Base-by-base conservation (phyloP, 1,140 invertebrate species). In the Pectinophora gossypiella region DNA sequence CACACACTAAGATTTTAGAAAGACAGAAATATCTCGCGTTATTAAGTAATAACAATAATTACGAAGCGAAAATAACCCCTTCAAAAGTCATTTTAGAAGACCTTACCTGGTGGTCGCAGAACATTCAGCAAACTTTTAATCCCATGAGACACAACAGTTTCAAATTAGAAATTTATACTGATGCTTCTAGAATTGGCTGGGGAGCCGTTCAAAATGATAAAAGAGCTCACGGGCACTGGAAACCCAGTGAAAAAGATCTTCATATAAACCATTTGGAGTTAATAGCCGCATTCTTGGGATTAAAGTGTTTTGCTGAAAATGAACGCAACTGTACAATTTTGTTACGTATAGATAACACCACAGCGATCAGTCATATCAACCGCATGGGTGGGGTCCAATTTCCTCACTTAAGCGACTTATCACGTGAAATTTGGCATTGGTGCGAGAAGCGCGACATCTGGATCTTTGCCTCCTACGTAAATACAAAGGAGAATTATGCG, bases 331-430 rank as follows among this genome's bases (percentile, higher is more conserved):
- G 61, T 32, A 51, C 58, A 27, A 68, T 68, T 46, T 38, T 59
- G 22, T 56, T 59, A 2, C 12, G 48, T 23, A 56, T 65, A n/a
- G 64, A 77, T 46, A 71, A 77, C 32, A 65, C 66, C 3, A 73
- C 49, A 18, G 49, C 49, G 0, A 23, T 51, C 5, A 27, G 20
- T 19, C 43, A 51, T 27, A 27, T 51, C 4, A 51, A 51, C 27
- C 38, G 49, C 1, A 42, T 43, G 40, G n/a, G n/a, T n/a, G n/a
- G n/a, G n/a, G n/a, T n/a, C n/a, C n/a, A n/a, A n/a, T n/a, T n/a
- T n/a, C n/a, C n/a, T n/a, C n/a, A n/a, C n/a, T n/a, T n/a, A n/a
- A n/a, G n/a, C n/a, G n/a, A n/a, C n/a, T n/a, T n/a, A n/a, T n/a
- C n/a, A 40, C 18, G 23, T 10, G 3, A 16, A 35, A 59, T 68